Evolutionary conservation across 2,113 vertebrate genomes (phyloP).

Genomic region (Eubucco bourcierii): DNA sequence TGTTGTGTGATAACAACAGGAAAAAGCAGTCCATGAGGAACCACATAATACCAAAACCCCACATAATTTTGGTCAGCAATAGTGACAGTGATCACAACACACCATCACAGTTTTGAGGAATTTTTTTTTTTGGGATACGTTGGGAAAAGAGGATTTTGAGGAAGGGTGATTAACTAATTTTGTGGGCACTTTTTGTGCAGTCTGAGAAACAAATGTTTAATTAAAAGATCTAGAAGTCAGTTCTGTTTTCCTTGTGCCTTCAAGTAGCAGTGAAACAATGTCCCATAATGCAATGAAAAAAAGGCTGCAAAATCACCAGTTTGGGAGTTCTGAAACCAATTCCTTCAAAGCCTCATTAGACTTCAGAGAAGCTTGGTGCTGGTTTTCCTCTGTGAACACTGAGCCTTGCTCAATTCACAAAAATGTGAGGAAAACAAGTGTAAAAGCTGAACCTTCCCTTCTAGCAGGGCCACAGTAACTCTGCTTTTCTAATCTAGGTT

Average conservation of each 20-base stretch:
- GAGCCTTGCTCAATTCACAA: background rate
- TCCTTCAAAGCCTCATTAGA: background rate
- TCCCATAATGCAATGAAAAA: background rate
- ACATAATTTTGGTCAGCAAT: background rate
- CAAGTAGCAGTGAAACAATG: background rate
- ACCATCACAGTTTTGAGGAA: background rate
- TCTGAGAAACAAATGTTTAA: background rate
- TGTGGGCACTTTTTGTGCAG: background rate
- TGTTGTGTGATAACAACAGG: background rate
- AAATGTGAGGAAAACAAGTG: background rate
- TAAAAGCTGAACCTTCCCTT: background rate
- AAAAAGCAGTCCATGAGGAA: background rate
- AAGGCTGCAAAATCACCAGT: background rate
- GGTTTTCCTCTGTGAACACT: background rate
- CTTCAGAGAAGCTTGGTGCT: background rate
- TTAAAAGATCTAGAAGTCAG: background rate
- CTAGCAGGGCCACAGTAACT: no score
- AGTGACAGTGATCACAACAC: background rate
- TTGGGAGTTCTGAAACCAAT: background rate
- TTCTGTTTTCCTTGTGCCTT: background rate
- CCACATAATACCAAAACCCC: background rate
- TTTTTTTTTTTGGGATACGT: background rate
- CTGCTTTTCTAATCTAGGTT: no score
- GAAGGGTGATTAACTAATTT: background rate
- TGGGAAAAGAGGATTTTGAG: background rate